phyloP scores from a whole-genome alignment of 2,113 vertebrate species.

The Grantiella picta region DNA sequence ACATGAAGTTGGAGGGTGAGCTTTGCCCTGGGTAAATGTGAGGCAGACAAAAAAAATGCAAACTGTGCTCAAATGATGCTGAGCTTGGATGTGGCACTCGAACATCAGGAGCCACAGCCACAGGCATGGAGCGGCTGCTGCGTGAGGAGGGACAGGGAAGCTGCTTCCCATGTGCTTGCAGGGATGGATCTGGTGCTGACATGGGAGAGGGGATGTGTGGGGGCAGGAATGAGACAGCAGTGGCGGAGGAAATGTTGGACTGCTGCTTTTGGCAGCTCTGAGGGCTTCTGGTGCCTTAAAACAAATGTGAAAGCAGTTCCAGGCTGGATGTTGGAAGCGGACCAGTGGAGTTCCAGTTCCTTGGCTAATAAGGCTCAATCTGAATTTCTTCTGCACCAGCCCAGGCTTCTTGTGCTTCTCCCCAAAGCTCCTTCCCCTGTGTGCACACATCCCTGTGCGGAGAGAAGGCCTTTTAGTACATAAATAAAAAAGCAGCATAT shows the following conservation, averaged over 20 bases:
- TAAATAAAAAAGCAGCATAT: neutral
- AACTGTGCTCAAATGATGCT: neutral
- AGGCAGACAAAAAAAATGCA: neutral
- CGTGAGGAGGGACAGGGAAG: neutral
- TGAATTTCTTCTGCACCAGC: neutral
- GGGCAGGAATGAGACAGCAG: neutral
- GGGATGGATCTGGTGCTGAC: neutral
- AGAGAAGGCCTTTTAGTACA: rapidly evolving
- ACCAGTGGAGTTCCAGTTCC: neutral
- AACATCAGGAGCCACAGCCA: neutral
- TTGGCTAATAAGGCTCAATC: neutral
- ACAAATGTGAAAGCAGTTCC: neutral
- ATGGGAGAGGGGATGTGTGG: neutral
- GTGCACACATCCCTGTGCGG: neutral
- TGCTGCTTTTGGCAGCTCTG: constrained; percentile 37
- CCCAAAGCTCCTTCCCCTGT: rapidly evolving
- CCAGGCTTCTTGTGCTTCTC: neutral
- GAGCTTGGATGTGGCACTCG: neutral
- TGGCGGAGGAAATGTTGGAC: neutral
- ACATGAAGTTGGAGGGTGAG: neutral
- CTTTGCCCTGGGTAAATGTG: neutral
- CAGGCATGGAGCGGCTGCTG: neutral
- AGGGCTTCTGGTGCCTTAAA: neutral
- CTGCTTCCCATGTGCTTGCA: neutral
- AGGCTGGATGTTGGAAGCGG: neutral